A percentile compares a stretch with the other conserved stretches of the same genome.
phyloP scores from a whole-genome alignment of 1,140 invertebrate species.

The Chelonus insularis region DNA sequence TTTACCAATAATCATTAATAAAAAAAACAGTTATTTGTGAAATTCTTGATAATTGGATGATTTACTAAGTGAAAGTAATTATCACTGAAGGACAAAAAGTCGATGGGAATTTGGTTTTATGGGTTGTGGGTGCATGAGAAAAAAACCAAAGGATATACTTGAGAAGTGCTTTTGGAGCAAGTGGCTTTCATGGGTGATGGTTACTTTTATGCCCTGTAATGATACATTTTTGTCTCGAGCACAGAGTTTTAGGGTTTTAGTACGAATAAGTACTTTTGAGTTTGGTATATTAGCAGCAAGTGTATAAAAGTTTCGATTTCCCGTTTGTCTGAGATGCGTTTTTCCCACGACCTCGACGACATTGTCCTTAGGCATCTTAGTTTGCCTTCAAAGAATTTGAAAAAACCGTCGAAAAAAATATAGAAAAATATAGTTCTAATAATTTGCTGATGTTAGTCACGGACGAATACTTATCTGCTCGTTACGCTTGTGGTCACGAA shows the following conservation, averaged over 20 bases:
- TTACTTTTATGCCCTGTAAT: slow-evolving; percentile 60
- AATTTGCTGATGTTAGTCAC: slow-evolving; percentile 8
- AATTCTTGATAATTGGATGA: too few species aligned
- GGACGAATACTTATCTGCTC: neutral
- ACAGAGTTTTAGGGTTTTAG: slow-evolving; percentile 49
- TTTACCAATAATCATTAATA: too few species aligned
- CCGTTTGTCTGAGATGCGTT: slow-evolving; percentile 19
- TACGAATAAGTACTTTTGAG: slow-evolving; percentile 35
- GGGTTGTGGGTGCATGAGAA: too few species aligned
- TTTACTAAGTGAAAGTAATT: too few species aligned
- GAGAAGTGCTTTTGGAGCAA: slow-evolving; percentile 9
- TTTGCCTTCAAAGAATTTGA: slow-evolving; percentile 12
- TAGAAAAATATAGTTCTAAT: slow-evolving; percentile 1
- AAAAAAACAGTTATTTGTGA: too few species aligned
- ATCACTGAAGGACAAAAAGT: too few species aligned
- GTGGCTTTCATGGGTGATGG: slow-evolving; percentile 42
- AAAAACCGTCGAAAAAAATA: slow-evolving; percentile 7
- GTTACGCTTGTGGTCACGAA: slow-evolving; percentile 11
- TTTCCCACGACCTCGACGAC: slow-evolving; percentile 41
- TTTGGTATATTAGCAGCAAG: neutral
- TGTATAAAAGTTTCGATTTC: neutral
- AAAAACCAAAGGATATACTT: neutral
- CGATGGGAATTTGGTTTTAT: too few species aligned
- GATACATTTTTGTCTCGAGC: slow-evolving; percentile 51
- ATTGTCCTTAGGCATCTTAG: slow-evolving; percentile 14